phyloP scores from a whole-genome alignment of 2,113 vertebrate species.

The Chaetops frenatus region DNA sequence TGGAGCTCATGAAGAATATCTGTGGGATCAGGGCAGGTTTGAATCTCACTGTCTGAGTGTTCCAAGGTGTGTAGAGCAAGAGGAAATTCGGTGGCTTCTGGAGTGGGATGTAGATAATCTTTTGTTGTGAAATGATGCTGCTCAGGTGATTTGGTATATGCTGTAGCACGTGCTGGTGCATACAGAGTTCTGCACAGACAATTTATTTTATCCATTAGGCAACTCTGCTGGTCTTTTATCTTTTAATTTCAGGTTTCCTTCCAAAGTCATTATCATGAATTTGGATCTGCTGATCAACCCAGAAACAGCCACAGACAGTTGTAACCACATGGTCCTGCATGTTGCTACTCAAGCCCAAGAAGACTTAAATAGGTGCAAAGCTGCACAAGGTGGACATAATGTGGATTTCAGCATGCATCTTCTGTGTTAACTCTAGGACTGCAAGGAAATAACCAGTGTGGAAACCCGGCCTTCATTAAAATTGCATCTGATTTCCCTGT shows the following conservation, averaged over 20 bases:
- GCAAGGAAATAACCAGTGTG: neutral
- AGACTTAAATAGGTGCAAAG: neutral
- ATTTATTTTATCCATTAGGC: neutral
- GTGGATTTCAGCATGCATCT: neutral
- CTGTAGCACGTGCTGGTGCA: rapidly evolving
- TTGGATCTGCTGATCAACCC: neutral
- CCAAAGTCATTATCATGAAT: neutral
- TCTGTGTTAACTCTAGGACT: neutral
- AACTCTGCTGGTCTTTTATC: neutral
- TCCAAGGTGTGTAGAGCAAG: neutral
- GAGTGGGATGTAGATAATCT: neutral
- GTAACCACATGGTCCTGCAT: neutral
- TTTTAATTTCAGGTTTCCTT: neutral
- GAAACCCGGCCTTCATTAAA: neutral
- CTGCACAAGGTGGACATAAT: neutral
- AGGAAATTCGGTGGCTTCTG: neutral
- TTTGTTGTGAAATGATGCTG: neutral
- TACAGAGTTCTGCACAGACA: neutral
- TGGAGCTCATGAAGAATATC: neutral
- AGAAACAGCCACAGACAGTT: neutral
- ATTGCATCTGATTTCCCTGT: neutral
- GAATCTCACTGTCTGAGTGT: neutral
- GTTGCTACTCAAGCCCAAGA: neutral
- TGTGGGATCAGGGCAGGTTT: neutral
- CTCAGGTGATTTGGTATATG: neutral